Percentiles rank a stretch among this genome's conserved stretches.
phyloP scores from a whole-genome alignment of 2,113 vertebrate genomes.

The Myanophis thanlyinensis region DNA sequence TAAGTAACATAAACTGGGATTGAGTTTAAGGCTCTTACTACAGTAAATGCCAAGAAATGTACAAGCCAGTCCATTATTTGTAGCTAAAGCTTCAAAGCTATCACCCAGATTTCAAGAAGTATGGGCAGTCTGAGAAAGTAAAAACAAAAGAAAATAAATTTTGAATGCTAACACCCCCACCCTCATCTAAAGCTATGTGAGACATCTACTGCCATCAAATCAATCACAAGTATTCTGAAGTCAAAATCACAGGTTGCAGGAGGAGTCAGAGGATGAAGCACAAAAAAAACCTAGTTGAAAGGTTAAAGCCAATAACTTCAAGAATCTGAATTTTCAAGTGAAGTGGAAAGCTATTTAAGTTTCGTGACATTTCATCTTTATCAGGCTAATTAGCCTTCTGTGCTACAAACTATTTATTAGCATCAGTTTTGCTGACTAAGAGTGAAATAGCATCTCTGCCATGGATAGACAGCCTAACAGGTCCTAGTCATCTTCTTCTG shows the following conservation, averaged over 20 bases:
- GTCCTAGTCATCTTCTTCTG: not conserved
- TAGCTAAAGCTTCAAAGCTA: not conserved
- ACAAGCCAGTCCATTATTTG: not conserved
- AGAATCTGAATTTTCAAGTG: not conserved
- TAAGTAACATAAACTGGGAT: not conserved
- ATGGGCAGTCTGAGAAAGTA: not conserved
- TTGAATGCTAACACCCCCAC: not conserved
- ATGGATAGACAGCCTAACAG: not conserved
- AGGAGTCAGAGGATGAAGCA: not conserved
- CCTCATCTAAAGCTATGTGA: not conserved
- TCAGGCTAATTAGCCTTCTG: not conserved
- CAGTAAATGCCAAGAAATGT: not conserved
- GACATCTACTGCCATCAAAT: not conserved
- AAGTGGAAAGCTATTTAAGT: not conserved
- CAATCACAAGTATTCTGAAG: not conserved
- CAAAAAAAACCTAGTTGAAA: not conserved
- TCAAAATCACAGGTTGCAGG: not conserved
- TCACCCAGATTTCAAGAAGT: not conserved
- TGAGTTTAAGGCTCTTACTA: not conserved
- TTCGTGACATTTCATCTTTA: not conserved
- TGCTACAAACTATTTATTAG: not conserved
- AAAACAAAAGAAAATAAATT: not conserved
- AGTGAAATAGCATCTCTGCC: not conserved
- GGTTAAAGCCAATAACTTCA: not conserved
- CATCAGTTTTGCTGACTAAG: not conserved